Evolutionary conservation across 2,888 invertebrate species (phyloP).

Genomic region (Gryllus longicercus): DNA sequence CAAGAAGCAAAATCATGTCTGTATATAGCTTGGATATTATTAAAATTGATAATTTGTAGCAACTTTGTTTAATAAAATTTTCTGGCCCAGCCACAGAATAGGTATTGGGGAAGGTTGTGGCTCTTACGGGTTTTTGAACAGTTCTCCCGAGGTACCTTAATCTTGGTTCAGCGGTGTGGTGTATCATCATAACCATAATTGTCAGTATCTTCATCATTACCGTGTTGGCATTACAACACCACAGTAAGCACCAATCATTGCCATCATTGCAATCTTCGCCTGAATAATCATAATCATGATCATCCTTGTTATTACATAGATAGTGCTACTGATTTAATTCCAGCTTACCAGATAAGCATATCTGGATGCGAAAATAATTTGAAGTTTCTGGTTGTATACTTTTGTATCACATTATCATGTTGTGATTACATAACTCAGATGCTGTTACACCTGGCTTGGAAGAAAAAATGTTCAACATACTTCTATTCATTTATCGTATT

Average conservation of each 20-base stretch:
- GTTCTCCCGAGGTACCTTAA: constrained; percentile 1
- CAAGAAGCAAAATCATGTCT: constrained; percentile 8
- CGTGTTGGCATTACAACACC: neutral
- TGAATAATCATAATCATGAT: neutral
- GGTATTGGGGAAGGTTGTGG: neutral
- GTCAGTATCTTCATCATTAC: neutral
- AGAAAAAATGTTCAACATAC: neutral
- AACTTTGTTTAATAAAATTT: constrained; percentile 6
- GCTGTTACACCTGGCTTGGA: neutral
- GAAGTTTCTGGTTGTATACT: neutral
- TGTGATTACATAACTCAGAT: constrained; percentile 3
- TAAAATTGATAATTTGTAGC: constrained; percentile 4
- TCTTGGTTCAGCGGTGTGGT: neutral
- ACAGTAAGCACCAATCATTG: too few relatives aligned
- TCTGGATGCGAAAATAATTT: neutral
- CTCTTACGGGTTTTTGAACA: neutral
- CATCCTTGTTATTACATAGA: neutral
- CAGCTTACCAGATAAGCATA: neutral
- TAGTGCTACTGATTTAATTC: neutral
- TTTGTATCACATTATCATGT: neutral
- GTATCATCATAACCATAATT: neutral
- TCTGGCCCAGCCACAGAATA: constrained; percentile 11
- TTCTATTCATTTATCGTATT: neutral
- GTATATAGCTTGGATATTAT: constrained; percentile 11
- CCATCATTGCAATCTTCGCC: too few relatives aligned